These are phyloP conservation scores for Melanotaenia nigrans DNA, from an alignment of 2,797 vertebrate genomes.

Conservation along the genomic window DNA sequence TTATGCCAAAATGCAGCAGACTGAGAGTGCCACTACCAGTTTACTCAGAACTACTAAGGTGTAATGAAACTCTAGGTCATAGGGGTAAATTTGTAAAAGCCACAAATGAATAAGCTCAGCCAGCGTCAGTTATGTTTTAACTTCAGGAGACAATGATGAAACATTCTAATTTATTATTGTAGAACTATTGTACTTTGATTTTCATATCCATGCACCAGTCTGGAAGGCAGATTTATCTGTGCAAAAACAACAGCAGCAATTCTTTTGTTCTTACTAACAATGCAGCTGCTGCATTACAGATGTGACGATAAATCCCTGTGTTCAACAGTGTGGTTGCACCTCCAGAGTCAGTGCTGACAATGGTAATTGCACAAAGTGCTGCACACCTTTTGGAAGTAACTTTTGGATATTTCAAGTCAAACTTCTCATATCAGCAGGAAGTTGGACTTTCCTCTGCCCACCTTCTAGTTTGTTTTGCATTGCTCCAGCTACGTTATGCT, in stretches of 20 bases:
- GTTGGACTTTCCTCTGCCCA: not conserved
- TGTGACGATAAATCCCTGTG: not conserved
- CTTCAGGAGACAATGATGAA: not conserved
- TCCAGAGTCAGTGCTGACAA: not conserved
- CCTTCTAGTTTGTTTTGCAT: not conserved
- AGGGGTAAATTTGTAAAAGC: not conserved
- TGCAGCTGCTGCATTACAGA: not conserved
- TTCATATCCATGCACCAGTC: not conserved
- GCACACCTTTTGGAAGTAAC: not conserved
- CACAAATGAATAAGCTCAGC: not conserved
- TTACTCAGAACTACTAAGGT: not conserved
- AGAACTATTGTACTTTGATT: not conserved
- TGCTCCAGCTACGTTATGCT: not conserved
- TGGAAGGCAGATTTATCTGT: not conserved
- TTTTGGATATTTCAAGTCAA: not conserved
- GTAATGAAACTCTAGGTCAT: not conserved
- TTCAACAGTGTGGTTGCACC: not conserved
- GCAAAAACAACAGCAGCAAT: not conserved
- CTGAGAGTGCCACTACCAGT: not conserved
- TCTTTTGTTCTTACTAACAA: not conserved
- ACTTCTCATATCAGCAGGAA: not conserved
- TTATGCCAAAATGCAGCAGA: not conserved
- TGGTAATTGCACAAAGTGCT: not conserved
- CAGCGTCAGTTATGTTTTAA: not conserved
- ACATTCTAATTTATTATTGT: not conserved